Percentiles rank a stretch among this genome's conserved stretches.
Evolutionary conservation across 2,113 vertebrate species (phyloP).

Genomic region (Rana temporaria): DNA sequence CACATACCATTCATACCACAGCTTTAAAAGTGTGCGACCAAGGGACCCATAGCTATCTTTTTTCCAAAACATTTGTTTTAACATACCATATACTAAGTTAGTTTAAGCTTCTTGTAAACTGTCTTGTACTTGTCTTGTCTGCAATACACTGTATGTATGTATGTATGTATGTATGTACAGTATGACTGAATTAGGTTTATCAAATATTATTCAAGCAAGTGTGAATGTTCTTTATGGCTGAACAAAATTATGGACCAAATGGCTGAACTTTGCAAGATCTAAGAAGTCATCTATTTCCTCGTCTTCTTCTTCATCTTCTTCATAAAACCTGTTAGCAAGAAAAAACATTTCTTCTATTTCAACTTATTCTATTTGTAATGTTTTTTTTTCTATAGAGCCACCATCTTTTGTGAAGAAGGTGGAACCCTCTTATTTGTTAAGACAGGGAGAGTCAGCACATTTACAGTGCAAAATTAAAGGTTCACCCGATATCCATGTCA

Average conservation of each 20-base stretch:
- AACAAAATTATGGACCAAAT: slow-evolving; percentile 3
- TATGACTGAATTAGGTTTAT: not conserved
- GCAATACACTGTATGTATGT: not conserved
- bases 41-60: not conserved
- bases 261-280: not conserved
- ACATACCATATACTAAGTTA: too few relatives aligned
- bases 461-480: slow-evolving; percentile 92
- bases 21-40: not conserved
- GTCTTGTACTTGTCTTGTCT: not conserved
- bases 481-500: slow-evolving; percentile 89
- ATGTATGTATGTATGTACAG: not conserved
- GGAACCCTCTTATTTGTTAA: slow-evolving; percentile 92
- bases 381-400: slow-evolving; percentile 81
- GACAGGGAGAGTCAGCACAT: slow-evolving; percentile 87
- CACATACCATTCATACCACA: slow-evolving; percentile 14
- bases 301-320: slow-evolving; percentile 39
- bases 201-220: not conserved
- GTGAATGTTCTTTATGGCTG: slow-evolving; percentile 5
- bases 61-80: not conserved
- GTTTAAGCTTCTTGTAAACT: too few relatives aligned
- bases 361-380: slow-evolving; percentile 45
- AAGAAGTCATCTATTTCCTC: not conserved
- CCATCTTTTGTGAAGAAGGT: slow-evolving; percentile 93
- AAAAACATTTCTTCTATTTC: slow-evolving; percentile 59
- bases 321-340: too few relatives aligned